phyloP scores from a whole-genome alignment of 2,113 vertebrate genomes.

The Tachuris rubrigastra region DNA sequence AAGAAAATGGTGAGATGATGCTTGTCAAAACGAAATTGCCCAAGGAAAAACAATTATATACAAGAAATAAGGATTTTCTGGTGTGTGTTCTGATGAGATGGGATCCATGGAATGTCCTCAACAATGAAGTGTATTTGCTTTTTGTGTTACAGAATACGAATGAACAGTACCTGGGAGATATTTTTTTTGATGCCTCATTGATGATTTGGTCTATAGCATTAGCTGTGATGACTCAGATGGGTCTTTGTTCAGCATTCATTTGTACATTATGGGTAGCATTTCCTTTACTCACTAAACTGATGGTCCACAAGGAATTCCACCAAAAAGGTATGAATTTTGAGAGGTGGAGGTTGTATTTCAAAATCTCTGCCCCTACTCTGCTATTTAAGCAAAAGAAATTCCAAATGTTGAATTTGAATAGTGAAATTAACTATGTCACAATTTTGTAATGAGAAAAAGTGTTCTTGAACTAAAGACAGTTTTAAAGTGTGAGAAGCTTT shows the following conservation, averaged over 20 bases:
- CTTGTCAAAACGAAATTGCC: not conserved
- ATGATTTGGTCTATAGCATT: slow-evolving; percentile 85
- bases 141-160: slow-evolving; percentile 76
- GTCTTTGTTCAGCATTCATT: slow-evolving; percentile 89
- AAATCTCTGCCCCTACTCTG: not conserved
- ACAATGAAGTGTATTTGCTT: not conserved
- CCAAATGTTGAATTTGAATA: not conserved
- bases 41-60: not conserved
- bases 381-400: not conserved
- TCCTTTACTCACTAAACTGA: slow-evolving; percentile 83
- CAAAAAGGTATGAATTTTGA: slow-evolving; percentile 78
- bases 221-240: slow-evolving; percentile 80
- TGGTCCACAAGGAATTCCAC: slow-evolving; percentile 81
- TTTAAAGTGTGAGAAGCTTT: not conserved
- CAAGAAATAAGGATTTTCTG: not conserved
- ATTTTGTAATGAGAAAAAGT: not conserved
- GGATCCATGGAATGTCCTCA: not conserved
- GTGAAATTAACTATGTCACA: not conserved
- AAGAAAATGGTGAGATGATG: not conserved
- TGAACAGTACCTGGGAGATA: slow-evolving; percentile 82
- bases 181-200: slow-evolving; percentile 88
- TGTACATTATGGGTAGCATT: slow-evolving; percentile 91
- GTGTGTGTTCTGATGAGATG: not conserved
- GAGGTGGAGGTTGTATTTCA: not conserved
- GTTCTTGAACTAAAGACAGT: not conserved